Base-by-base conservation (phyloP, 2,888 invertebrate genomes). In the Gastracanthus pulcherrimus region DNA sequence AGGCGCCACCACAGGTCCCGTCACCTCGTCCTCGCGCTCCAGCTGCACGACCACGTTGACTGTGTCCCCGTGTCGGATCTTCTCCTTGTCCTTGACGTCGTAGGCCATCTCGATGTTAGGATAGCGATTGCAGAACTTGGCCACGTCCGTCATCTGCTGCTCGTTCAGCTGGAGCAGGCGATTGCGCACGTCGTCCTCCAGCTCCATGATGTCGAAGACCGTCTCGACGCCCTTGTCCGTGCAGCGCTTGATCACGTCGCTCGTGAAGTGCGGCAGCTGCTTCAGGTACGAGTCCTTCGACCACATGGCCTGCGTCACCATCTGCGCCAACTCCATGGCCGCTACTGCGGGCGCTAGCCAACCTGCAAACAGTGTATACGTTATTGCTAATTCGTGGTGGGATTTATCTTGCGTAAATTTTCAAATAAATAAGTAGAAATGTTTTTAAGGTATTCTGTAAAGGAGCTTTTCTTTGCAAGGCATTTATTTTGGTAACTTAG, bases 241-340 rank as follows among this genome's bases (percentile, higher is more conserved):
- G 89, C 98, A 98, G 6, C 98, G 93, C 89, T 97, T 97, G 84
- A 99, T 96, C 77, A 98, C 95, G 0, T 98, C 99, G 0, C 93
- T 90, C 3, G 94, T 96, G 92, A 99, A 99, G 92, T 99, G 99
- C 1, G 99, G 99, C 90, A 99, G 92, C 90, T 99, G 99, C 83
- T 98, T 96, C 83, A 99, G 94, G 90, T 99, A 98, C 0, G 98
- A 98, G 92, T 99, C 99, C 92, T 98, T 99, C 88, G 97, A 98
- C 98, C 99, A 99, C 98, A 99, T 98, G 11, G 99, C 99, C 92
- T 99, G 99, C 0, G 99, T 99, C 2, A 98, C 97, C 99, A 99
- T 99, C 93, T 99, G 99, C 0, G 99, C 98, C 88, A 99, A 93
- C 92, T 99, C 99, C 99, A 99, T 99, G 87, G 99, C 99, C 23